Base-by-base conservation (phyloP, 2,113 vertebrate genomes). In the Bos javanicus region DNA sequence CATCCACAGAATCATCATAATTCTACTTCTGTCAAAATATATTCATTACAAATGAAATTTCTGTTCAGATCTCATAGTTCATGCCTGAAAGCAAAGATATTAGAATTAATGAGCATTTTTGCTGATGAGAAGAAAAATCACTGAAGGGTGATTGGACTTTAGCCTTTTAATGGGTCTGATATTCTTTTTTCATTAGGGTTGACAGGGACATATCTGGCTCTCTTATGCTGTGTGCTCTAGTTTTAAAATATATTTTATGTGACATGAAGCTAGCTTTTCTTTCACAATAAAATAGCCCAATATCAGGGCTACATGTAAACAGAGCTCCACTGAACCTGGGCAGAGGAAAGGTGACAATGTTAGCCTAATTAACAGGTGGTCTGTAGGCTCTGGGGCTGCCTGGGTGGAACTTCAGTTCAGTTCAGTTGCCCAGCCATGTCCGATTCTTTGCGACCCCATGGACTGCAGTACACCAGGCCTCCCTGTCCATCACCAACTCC, bases 11-110 rank as follows among this genome's bases (percentile, higher is more conserved):
- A 95, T 96, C 93, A 97, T 94, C 91, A 90, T 95, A 97, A 97
- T 98, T 97, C 83, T 91, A 59, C 83, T 95, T 96, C 91, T 98
- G 96, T 97, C 96, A 96, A 93, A 98, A 95, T 95, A 30, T 96
- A 91, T 96, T 98, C 97, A 97, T 98, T 97, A 97, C 96, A 98
- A 98, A 96, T 97, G 95, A 94, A 97, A 97, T 98, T 98, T 98
- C 95, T 97, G 97, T 96, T 98, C 97, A 95, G 93, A 98, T 97
- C 97, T 97, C 67, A 17, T 88, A 95, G 95, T 95, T 98, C 95
- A 97, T 97, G 97, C 97, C 97, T 95, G 93, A 98, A 98, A 98
- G 97, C 96, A 97, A 97, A 97, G 82, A 98, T 97, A 95, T 96
- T 95, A 98, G 97, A 95, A 97, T 98, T 98, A 98, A 98, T 96